phyloP scores from a whole-genome alignment of 2,797 vertebrate genomes.

The Muraenolepis orangiensis region DNA sequence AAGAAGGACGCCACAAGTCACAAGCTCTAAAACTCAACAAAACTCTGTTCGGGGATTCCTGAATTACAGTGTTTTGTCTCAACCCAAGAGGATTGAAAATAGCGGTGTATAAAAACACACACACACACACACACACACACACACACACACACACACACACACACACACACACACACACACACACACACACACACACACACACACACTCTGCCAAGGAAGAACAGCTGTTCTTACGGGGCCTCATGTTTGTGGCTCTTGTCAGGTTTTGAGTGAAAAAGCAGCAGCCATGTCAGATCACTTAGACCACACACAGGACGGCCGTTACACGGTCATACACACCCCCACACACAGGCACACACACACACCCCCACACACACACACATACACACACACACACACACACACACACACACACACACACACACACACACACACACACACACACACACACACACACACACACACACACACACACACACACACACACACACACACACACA shows the following conservation, averaged over 20 bases:
- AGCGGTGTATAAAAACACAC: neutral
- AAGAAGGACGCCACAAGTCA: constrained; percentile 24
- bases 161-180: too few relatives aligned
- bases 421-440: constrained; percentile 10
- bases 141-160: too few relatives aligned
- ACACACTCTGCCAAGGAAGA: constrained; percentile 2
- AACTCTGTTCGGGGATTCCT: constrained; percentile 7
- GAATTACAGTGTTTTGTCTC: neutral
- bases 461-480: constrained; percentile 9
- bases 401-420: constrained; percentile 15
- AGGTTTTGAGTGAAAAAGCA: constrained; percentile 34
- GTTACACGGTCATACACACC: constrained; percentile 15
- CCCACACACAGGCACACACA: constrained; percentile 11
- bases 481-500: constrained; percentile 10
- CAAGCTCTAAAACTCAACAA: constrained; percentile 21
- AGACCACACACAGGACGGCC: constrained; percentile 13
- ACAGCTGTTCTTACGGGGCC: constrained; percentile 19
- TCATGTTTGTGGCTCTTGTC: constrained; percentile 34
- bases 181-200: too few relatives aligned
- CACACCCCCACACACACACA: neutral
- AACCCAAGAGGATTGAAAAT: neutral
- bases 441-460: constrained; percentile 20
- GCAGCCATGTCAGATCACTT: constrained; percentile 20
- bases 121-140: too few relatives aligned
- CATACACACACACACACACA: constrained; percentile 13